Conservation (phyloP, 2,797 vertebrate genomes). For the Poecilia picta region DNA sequence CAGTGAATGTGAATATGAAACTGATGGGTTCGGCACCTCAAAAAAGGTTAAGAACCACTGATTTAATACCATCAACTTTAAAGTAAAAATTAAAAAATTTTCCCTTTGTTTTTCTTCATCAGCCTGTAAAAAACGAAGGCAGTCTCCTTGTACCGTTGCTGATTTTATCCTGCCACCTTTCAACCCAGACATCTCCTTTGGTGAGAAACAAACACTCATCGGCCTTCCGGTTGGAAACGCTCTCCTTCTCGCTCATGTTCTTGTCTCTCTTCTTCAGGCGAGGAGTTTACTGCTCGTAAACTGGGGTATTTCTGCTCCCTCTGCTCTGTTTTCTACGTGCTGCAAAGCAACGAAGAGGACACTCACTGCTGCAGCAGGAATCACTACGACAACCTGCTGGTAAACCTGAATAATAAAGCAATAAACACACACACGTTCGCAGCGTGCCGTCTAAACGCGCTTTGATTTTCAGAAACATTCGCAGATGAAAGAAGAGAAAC, state of each 20-base stretch:
- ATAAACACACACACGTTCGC: not conserved
- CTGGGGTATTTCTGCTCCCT: constrained; percentile 82
- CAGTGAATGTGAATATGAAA: too few species aligned
- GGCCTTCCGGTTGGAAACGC: not conserved
- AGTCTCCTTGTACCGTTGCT: constrained; percentile 3
- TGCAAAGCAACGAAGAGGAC: constrained; percentile 79
- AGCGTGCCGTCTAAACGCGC: rapidly evolving
- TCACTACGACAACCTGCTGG: constrained; percentile 88
- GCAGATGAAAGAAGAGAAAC: constrained; percentile 23
- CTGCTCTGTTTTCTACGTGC: constrained; percentile 87
- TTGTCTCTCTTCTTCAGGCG: constrained; percentile 36
- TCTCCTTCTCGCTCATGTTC: not conserved
- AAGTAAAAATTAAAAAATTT: too few species aligned
- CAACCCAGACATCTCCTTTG: constrained; percentile 45
- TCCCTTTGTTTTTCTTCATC: constrained; percentile 4
- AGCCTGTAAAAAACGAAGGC: constrained; percentile 23
- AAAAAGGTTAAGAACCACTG: too few species aligned
- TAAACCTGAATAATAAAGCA: constrained; percentile 33
- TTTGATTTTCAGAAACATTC: constrained; percentile 60
- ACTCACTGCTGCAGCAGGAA: constrained; percentile 84
- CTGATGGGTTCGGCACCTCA: too few species aligned
- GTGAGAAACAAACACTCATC: constrained; percentile 29
- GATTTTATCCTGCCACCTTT: constrained; percentile 43
- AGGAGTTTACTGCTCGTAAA: constrained; percentile 50
- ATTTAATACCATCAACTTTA: too few species aligned